Conservation (phyloP, 37 sponge, comb jelly and placozoan genomes). For the Geodia barretti region DNA sequence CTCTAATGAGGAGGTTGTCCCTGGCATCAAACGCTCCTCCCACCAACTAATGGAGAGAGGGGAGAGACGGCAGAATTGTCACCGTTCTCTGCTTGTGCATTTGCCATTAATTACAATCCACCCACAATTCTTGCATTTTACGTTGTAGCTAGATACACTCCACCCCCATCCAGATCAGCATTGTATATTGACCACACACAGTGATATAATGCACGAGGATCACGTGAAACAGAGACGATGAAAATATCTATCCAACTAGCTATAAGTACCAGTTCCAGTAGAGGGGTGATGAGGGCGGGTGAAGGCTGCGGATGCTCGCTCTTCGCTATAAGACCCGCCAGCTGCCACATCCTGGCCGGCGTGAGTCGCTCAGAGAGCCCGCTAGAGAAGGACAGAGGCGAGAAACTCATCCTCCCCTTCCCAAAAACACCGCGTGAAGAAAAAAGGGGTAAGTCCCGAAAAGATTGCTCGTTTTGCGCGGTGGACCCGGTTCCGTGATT, state of each 20-base stretch:
- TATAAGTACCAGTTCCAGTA: constrained; percentile 68
- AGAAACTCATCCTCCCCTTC: constrained; percentile 19
- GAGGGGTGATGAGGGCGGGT: constrained; percentile 23
- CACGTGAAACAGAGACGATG: neutral
- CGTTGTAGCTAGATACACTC: too few species aligned
- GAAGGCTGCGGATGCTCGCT: constrained; percentile 22
- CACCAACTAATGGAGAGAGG: constrained; percentile 47
- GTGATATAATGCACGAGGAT: neutral
- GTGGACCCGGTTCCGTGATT: neutral
- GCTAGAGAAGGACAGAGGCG: neutral
- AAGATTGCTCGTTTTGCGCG: too few species aligned
- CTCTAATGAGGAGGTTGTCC: constrained; percentile 63
- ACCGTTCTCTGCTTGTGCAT: too few species aligned
- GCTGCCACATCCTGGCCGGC: constrained; percentile 10
- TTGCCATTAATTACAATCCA: too few species aligned
- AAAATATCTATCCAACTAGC: neutral
- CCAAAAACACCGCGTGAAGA: neutral
- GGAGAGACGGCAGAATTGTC: too few species aligned
- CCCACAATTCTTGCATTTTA: too few species aligned
- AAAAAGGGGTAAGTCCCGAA: neutral
- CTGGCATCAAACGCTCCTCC: constrained; percentile 55
- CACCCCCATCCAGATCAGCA: too few species aligned
- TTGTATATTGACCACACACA: neutral
- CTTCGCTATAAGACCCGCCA: constrained; percentile 37
- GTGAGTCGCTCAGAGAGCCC: constrained; percentile 47